Evolutionary conservation across 23 tunicate species (phyloP), one percentile per base, ranked within the genome.

Genomic region (Styela clava): DNA sequence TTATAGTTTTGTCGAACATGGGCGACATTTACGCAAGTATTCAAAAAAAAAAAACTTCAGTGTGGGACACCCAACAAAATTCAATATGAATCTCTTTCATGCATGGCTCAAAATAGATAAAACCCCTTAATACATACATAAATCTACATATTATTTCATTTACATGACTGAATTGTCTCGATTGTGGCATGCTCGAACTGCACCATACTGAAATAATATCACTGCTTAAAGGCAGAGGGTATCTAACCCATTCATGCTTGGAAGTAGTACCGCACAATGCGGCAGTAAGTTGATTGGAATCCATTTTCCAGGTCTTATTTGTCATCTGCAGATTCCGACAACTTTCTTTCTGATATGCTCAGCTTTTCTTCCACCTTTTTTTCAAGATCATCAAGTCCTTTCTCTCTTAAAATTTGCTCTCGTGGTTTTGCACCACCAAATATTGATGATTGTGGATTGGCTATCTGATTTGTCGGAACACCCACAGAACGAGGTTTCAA

Each of bases 401-500:
- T 93, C 63, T 93, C 98, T 24, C 74, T 81, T n/a, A 93, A 78
- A 36, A 87, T 88, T 37, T 87, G 86, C 56, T 93, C 98, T 9
- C 98, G 93, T 21, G 98, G 98, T 77, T 84, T 74, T 3, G 98
- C 98, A 33, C 98, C 98, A 24, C 98, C 98, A 56, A 93, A 93
- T 68, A 93, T 93, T 9, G 98, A 87, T 52, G 98, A 93, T 20
- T 85, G 84, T 31, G 98, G 98, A 69, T 93, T 93, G 7, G 98
- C 98, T 31, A 93, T 80, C 30, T 88, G 61, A 44, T 84, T 88
- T 12, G 87, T 84, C 2, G 98, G 98, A n/a, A 78, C 82, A 16
- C 51, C 83, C 25, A 81, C 86, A 20, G 98, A 78, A 1, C 98
- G 93, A 1, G 91, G 87, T 44, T 93, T 87, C 63, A 93, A 79